Evolutionary conservation across 1,140 invertebrate genomes (phyloP).

Genomic region (Bombus soroeensis): DNA sequence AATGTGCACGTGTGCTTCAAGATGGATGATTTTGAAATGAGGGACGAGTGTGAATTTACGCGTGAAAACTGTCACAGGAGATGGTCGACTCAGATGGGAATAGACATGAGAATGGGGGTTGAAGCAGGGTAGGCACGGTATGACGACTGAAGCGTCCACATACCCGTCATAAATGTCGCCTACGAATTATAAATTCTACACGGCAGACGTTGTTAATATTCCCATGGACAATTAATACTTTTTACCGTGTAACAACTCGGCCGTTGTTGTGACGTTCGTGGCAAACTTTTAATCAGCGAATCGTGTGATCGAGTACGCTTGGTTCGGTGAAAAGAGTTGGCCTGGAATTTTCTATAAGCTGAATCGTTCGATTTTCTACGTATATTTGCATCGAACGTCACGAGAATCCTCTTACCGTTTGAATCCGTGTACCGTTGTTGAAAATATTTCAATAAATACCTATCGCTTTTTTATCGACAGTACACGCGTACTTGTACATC

Average conservation of each 20-base stretch:
- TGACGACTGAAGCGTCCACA: neutral
- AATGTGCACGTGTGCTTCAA: conserved; percentile 25
- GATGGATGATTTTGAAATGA: conserved; percentile 6
- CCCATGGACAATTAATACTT: neutral
- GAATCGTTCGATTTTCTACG: no score
- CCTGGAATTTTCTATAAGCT: neutral
- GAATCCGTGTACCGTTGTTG: neutral
- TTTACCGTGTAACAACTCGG: neutral
- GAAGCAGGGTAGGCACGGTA: neutral
- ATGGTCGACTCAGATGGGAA: neutral
- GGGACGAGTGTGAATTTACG: neutral
- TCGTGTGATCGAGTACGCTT: neutral
- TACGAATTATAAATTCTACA: neutral
- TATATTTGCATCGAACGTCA: neutral
- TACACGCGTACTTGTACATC: no score
- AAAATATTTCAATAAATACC: neutral
- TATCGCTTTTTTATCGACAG: neutral
- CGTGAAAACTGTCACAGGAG: neutral
- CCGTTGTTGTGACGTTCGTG: no score
- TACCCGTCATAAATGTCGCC: conserved; percentile 4
- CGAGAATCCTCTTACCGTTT: neutral
- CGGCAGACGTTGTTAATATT: neutral
- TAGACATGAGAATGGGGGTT: neutral
- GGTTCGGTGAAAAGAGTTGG: no score
- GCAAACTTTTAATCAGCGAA: neutral